Percentiles rank a stretch among this genome's conserved stretches.
phyloP scores from a whole-genome alignment of 2,113 vertebrate genomes.

The Bubo bubo region DNA sequence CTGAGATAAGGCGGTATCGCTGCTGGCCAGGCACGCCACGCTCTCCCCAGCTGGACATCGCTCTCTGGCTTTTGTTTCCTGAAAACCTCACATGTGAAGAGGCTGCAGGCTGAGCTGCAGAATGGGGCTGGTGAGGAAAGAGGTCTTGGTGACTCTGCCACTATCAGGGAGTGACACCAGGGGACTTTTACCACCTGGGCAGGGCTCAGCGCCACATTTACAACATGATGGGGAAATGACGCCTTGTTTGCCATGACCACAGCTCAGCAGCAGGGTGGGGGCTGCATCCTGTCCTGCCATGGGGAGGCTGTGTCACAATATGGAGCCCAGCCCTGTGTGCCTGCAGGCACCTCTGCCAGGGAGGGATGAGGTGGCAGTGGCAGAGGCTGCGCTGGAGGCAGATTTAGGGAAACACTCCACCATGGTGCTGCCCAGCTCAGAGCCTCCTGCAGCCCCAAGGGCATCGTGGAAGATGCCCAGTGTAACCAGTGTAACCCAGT shows the following conservation, averaged over 20 bases:
- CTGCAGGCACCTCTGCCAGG: neutral
- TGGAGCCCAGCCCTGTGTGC: neutral
- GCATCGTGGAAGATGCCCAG: fast-evolving
- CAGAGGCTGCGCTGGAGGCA: neutral
- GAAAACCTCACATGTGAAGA: neutral
- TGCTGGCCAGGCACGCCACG: neutral
- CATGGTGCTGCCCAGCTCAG: neutral
- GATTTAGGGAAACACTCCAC: neutral
- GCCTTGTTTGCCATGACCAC: fast-evolving
- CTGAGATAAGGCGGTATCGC: neutral
- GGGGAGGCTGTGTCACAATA: neutral
- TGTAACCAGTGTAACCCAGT: neutral
- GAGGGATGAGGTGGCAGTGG: neutral
- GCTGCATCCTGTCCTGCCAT: neutral
- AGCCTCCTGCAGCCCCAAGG: neutral
- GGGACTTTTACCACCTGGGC: neutral
- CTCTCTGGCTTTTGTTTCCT: neutral
- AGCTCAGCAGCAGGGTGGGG: fast-evolving
- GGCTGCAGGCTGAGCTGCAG: neutral
- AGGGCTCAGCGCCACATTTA: neutral
- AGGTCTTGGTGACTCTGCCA: neutral
- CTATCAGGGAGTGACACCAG: fast-evolving
- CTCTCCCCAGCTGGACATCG: fast-evolving
- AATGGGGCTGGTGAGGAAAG: neutral
- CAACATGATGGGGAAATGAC: neutral